Percentiles rank a stretch among this genome's conserved stretches.
Evolutionary conservation across 35 echinoderm and acorn worm species (phyloP).

Genomic region (Apostichopus japonicus): DNA sequence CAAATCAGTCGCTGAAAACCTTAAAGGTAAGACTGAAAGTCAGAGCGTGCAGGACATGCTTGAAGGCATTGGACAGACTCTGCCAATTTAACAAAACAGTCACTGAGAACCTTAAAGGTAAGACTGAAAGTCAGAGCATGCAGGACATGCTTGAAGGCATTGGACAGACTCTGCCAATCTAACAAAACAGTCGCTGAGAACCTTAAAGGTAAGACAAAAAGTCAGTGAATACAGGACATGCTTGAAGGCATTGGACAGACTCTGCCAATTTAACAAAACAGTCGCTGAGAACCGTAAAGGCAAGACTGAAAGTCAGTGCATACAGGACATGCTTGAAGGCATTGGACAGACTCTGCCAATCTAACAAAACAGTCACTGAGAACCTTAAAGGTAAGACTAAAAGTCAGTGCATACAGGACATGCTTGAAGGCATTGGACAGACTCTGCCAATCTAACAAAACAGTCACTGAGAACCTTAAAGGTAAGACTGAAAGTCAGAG

Average conservation of each 20-base stretch:
- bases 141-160: slow-evolving; percentile 2
- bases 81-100: slow-evolving; percentile 21
- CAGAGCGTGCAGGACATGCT: too few species aligned
- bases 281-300: slow-evolving; percentile 72
- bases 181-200: slow-evolving; percentile 40
- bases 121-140: background rate
- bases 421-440: slow-evolving; percentile 42
- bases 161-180: slow-evolving; percentile 34
- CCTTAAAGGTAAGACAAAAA: too few species aligned
- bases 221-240: slow-evolving; percentile 63
- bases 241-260: slow-evolving; percentile 53
- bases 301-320: slow-evolving; percentile 59
- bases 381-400: slow-evolving; percentile 69
- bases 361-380: slow-evolving; percentile 49
- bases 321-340: slow-evolving; percentile 68
- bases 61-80: too few species aligned
- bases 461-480: slow-evolving; percentile 37
- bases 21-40: slow-evolving; percentile 19
- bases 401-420: background rate
- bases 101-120: slow-evolving; percentile 74
- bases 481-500: slow-evolving; percentile 54
- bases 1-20: too few species aligned
- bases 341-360: slow-evolving; percentile 39
- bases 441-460: slow-evolving; percentile 31
- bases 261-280: slow-evolving; percentile 39